Percentiles rank a stretch among this genome's conserved stretches.
Evolutionary conservation across 2,888 invertebrate species (phyloP).

Genomic region (Peribatodes rhomboidaria): DNA sequence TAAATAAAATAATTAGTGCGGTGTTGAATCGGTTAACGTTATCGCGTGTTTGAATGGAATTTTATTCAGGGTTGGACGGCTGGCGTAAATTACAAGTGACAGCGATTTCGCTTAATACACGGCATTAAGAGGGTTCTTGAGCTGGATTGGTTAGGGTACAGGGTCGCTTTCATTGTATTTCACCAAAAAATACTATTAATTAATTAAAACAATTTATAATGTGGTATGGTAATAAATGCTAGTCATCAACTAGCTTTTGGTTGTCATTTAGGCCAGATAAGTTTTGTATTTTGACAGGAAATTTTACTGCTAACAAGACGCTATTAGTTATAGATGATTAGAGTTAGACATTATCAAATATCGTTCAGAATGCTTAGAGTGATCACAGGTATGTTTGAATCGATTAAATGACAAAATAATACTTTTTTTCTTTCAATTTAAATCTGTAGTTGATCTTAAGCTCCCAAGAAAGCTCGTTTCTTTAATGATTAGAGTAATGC

Average conservation of each 20-base stretch:
- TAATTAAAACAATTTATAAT: too few relatives aligned
- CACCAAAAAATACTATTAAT: too few relatives aligned
- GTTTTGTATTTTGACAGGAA: slow-evolving; percentile 34
- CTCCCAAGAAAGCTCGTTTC: not conserved
- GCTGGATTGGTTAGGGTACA: too few relatives aligned
- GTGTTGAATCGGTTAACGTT: slow-evolving; percentile 75
- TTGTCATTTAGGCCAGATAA: not conserved
- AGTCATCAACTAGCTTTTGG: not conserved
- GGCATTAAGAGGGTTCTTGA: too few relatives aligned
- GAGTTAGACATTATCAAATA: slow-evolving; percentile 66
- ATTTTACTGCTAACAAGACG: slow-evolving; percentile 64
- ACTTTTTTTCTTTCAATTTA: slow-evolving; percentile 5
- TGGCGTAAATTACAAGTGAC: slow-evolving; percentile 39
- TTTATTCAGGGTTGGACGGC: slow-evolving; percentile 40
- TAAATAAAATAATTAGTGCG: slow-evolving; percentile 81
- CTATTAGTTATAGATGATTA: slow-evolving; percentile 3
- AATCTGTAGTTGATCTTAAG: too few relatives aligned
- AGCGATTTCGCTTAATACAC: too few relatives aligned
- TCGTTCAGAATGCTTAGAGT: slow-evolving; percentile 58
- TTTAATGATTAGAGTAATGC: too few relatives aligned
- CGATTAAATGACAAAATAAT: slow-evolving; percentile 10
- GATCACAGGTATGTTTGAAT: slow-evolving; percentile 32
- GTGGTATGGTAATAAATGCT: not conserved
- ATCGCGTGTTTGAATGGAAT: slow-evolving; percentile 67
- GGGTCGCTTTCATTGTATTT: too few relatives aligned